phyloP scores from a whole-genome alignment of 1,140 invertebrate species.

The Pseudomyrmex flavicornis region DNA sequence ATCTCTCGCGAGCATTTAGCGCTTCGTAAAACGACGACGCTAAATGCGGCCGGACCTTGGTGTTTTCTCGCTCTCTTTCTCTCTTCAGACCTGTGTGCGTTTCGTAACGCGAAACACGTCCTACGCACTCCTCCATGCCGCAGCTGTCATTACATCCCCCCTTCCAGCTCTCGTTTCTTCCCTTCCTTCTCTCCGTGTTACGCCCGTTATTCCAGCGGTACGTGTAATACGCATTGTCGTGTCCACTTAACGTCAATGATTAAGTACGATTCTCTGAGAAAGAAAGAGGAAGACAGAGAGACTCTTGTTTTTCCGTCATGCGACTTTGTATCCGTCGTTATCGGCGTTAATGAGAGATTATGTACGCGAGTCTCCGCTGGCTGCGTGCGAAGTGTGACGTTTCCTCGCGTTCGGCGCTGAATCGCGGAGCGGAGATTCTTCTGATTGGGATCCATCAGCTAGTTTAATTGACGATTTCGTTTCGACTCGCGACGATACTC shows the following conservation, averaged over 20 bases:
- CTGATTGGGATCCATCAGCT: too few species aligned
- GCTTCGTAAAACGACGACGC: slow-evolving; percentile 9
- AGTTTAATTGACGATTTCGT: too few species aligned
- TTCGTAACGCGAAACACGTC: slow-evolving; percentile 36
- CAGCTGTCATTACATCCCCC: slow-evolving; percentile 20
- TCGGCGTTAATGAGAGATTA: slow-evolving; percentile 11
- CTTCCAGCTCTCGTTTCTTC: not conserved
- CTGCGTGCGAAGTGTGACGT: not conserved
- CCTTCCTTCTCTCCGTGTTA: not conserved
- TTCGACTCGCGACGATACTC: too few species aligned
- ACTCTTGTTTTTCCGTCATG: slow-evolving; percentile 32
- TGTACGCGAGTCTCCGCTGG: not conserved
- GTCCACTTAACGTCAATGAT: slow-evolving; percentile 34
- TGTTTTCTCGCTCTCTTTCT: not conserved
- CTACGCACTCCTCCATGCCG: slow-evolving; percentile 8
- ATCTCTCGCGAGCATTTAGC: slow-evolving; percentile 22
- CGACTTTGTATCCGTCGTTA: slow-evolving; percentile 17
- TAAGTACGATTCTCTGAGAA: slow-evolving; percentile 11
- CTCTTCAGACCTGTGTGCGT: not conserved
- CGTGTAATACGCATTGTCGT: not conserved
- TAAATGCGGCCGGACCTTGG: slow-evolving; percentile 39
- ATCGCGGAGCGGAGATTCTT: not conserved
- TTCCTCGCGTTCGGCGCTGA: not conserved
- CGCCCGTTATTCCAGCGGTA: too few species aligned
- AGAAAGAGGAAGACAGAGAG: not conserved